These are phyloP conservation scores for Cranoglanis bouderius DNA, from an alignment of 2,113 vertebrate species.

Conservation along the genomic window DNA sequence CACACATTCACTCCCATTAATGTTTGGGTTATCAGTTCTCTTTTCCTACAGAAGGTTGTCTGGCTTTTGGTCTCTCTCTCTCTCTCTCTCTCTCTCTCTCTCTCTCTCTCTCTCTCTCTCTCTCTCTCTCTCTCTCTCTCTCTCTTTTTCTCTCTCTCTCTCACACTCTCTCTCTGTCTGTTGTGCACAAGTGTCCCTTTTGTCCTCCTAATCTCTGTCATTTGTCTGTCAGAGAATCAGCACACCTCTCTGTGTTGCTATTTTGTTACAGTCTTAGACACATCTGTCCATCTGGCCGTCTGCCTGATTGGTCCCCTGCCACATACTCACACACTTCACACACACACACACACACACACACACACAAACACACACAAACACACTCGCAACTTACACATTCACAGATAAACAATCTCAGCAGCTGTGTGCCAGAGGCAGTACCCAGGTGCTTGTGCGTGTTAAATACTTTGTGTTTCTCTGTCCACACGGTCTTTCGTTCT, in stretches of 20 bases:
- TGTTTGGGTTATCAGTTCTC: background rate
- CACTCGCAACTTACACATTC: background rate
- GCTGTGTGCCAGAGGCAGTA: slow-evolving; percentile 20
- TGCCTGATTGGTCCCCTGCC: slow-evolving; percentile 52
- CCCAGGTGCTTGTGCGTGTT: slow-evolving; percentile 33
- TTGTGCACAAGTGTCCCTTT: slow-evolving; percentile 50
- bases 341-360: slow-evolving; percentile 62
- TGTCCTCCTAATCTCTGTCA: slow-evolving; percentile 47
- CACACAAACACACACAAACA: slow-evolving; percentile 39
- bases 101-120: too few species aligned
- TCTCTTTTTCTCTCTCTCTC: too few species aligned
- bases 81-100: too few species aligned
- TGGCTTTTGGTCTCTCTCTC: background rate
- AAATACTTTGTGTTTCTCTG: background rate
- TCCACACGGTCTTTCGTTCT: background rate
- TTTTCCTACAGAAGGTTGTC: background rate
- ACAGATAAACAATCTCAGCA: slow-evolving; percentile 21
- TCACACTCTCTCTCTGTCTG: background rate
- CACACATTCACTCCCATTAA: background rate
- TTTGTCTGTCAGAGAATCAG: slow-evolving; percentile 59
- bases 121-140: too few species aligned
- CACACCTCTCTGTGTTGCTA: slow-evolving; percentile 36
- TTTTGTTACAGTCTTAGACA: slow-evolving; percentile 45
- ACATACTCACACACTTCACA: slow-evolving; percentile 54
- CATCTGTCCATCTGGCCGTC: slow-evolving; percentile 45